Evolutionary conservation across 1,140 invertebrate species (phyloP).

Genomic region (Antheraea mylitta): DNA sequence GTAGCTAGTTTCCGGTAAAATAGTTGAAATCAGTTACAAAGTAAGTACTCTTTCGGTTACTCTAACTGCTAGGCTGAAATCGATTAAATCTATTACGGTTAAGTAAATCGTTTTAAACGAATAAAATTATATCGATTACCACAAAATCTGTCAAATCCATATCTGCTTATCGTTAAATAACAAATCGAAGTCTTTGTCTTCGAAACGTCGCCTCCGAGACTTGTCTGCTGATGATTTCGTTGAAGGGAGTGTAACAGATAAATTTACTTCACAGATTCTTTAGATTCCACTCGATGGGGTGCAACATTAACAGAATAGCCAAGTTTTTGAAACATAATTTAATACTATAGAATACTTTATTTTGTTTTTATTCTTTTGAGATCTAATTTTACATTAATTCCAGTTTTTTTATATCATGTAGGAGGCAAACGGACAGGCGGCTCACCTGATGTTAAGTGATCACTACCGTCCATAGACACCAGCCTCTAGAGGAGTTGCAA

Average conservation of each 20-base stretch:
- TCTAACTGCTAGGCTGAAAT: no score
- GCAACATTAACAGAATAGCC: not conserved
- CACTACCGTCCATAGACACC: no score
- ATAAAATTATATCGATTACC: not conserved
- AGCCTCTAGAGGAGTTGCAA: no score
- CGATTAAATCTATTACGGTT: no score
- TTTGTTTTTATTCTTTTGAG: not conserved
- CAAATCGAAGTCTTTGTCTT: slow-evolving; percentile 4
- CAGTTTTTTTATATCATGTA: no score
- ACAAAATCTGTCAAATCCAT: not conserved
- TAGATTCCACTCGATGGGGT: not conserved
- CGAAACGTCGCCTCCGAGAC: not conserved
- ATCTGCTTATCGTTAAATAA: not conserved
- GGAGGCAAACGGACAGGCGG: no score
- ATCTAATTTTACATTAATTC: not conserved
- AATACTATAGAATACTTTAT: not conserved
- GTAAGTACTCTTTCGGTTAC: no score
- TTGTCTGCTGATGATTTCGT: not conserved
- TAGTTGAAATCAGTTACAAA: no score
- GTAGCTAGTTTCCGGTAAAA: no score
- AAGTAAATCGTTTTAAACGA: not conserved
- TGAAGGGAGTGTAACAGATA: not conserved
- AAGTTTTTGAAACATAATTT: not conserved
- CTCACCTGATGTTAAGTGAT: no score
- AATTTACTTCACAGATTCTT: slow-evolving; percentile 3